Conservation (phyloP, 2,113 vertebrate genomes). For the Psammodynastes pulverulentus region DNA sequence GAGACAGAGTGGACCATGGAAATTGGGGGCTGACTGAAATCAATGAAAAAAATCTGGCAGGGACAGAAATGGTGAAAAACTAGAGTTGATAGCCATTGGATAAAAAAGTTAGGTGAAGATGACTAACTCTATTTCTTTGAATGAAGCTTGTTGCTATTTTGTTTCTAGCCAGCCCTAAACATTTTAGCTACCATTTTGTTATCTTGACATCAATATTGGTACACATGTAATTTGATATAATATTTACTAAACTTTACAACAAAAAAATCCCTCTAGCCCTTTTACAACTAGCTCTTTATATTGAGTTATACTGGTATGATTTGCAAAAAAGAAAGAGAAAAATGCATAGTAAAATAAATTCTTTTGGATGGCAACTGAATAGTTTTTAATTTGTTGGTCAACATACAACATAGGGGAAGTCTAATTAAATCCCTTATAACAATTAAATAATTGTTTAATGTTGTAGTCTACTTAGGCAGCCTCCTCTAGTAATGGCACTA, state of each 20-base stretch:
- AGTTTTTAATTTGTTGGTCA: constrained; percentile 47
- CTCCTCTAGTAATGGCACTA: constrained; percentile 50
- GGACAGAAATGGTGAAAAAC: background rate
- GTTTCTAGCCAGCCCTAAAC: background rate
- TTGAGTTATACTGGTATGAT: background rate
- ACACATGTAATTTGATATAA: background rate
- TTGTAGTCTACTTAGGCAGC: constrained; percentile 36
- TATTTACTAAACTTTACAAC: background rate
- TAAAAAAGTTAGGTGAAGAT: background rate
- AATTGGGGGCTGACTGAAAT: background rate
- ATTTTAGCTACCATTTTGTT: background rate
- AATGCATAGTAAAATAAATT: constrained; percentile 46
- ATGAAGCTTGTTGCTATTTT: background rate
- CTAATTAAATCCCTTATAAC: constrained; percentile 44
- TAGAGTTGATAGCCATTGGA: background rate
- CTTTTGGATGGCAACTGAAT: constrained; percentile 40
- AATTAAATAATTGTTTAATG: constrained; percentile 54
- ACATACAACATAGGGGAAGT: constrained; percentile 37
- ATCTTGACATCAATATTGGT: background rate
- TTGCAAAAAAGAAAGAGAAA: constrained; percentile 35
- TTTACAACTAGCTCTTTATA: background rate
- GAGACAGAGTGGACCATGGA: background rate
- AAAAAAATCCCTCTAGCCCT: background rate
- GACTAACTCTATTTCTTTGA: background rate
- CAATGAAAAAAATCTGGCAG: background rate